phyloP scores from a whole-genome alignment of 1,140 invertebrate species.

The Magallana angulata region DNA sequence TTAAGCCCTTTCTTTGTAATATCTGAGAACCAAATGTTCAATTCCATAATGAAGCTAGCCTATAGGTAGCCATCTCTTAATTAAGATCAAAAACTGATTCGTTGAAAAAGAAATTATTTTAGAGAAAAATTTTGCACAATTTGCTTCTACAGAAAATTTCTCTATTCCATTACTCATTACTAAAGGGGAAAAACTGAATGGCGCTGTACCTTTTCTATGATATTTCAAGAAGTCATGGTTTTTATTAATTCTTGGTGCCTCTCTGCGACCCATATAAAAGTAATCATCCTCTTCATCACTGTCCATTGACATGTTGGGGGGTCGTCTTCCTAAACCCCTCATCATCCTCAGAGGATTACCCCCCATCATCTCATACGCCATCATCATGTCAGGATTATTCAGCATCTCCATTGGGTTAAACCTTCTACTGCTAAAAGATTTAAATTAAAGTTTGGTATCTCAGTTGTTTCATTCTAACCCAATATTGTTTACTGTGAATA shows the following conservation, averaged over 20 bases:
- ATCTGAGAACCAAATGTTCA: too few species aligned
- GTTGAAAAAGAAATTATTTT: too few species aligned
- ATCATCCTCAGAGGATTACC: background rate
- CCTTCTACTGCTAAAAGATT: background rate
- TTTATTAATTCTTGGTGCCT: background rate
- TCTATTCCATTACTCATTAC: too few species aligned
- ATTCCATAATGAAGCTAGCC: too few species aligned
- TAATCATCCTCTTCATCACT: slow-evolving; percentile 1
- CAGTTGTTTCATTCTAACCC: background rate
- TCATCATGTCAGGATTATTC: background rate
- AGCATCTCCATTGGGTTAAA: slow-evolving; percentile 12
- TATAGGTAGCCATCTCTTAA: too few species aligned
- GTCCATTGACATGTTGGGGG: slow-evolving; percentile 8
- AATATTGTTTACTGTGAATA: too few species aligned
- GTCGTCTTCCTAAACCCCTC: background rate
- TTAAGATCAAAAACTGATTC: too few species aligned
- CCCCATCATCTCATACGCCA: background rate
- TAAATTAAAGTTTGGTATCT: background rate
- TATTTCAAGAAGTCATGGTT: background rate
- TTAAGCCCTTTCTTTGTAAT: too few species aligned
- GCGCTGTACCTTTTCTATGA: background rate
- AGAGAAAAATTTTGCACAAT: too few species aligned
- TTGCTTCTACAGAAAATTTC: too few species aligned
- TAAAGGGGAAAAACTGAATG: too few species aligned
- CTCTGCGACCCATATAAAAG: background rate